Evolutionary conservation across 2,113 vertebrate species (phyloP), one percentile per base, ranked within the genome.

Genomic region (Pycnonotus jocosus): DNA sequence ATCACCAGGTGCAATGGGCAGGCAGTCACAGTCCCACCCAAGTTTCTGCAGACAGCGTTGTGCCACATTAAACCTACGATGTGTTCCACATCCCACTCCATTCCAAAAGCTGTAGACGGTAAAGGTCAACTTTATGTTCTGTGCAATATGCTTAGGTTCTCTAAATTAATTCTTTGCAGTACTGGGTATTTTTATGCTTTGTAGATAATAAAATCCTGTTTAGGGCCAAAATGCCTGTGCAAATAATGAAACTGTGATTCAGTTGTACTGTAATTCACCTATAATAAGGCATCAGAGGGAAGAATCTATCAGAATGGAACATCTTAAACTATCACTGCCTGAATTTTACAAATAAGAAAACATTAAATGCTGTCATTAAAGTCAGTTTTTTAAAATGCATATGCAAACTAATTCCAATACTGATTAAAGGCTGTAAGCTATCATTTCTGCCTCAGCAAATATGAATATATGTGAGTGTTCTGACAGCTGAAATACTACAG

Each of bases 61-160:
- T 98, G 98, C 98, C 97, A 98, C 98, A 98, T 98, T 98, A 98
- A 98, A 95, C 92, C 97, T 73, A 82, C 95, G 97, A 98, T 98
- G 96, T 97, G 96, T 98, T 98, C 97, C 97, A 97, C 98, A 98
- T 98, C 98, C 98, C 98, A 98, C 98, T 98, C 97, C 90, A 98
- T 98, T 98, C 97, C 95, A 87, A 96, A 97, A 94, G 97, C 97
- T 81, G 56, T 71, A 97, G 97, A 98, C 97, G 94, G 97, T 95
- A 98, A 98, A 98, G 98, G 98, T 98, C 98, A 98, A 96, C 98
- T 98, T 98, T 98, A 98, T 98, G 98, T 98, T 98, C 98, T 98
- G 97, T 98, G 98, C 98, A 98, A 98, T 98, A 98, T 98, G 98
- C 98, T 98, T 98, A 98, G 98, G 95, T 97, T 97, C 97, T 97